Evolutionary conservation across 2,797 vertebrate species (phyloP).

Genomic region (Acrossocheilus wenchowensis): DNA sequence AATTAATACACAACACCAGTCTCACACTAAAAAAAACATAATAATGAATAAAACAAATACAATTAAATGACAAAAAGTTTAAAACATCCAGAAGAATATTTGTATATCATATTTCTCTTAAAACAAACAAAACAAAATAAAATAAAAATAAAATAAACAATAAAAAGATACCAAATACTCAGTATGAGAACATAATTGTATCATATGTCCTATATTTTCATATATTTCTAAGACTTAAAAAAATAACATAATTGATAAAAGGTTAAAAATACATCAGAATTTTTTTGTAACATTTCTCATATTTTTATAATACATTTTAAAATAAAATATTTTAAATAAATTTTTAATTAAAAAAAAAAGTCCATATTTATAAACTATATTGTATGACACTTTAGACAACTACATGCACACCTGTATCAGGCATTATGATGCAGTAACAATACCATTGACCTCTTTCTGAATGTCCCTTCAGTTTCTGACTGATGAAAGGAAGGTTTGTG

Average conservation of each 20-base stretch:
- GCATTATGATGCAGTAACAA: slow-evolving; percentile 4
- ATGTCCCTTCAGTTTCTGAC: slow-evolving; percentile 63
- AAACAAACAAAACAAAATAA: background rate
- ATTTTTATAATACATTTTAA: background rate
- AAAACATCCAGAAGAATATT: background rate
- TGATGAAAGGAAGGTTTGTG: slow-evolving; percentile 56
- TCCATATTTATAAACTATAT: background rate
- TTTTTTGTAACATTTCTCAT: background rate
- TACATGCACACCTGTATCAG: background rate
- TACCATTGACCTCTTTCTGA: slow-evolving; percentile 42
- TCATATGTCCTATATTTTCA: background rate
- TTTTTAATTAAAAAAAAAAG: background rate
- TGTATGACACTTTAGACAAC: background rate
- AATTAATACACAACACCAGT: background rate
- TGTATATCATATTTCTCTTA: background rate
- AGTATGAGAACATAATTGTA: background rate
- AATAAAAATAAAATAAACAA: background rate
- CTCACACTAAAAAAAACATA: background rate
- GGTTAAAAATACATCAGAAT: background rate
- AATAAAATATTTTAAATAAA: background rate
- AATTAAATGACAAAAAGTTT: background rate
- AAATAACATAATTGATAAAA: background rate
- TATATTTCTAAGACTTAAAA: background rate
- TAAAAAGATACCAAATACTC: background rate
- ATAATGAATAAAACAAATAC: background rate